A percentile compares a stretch with the other conserved stretches of the same genome.
Conservation (phyloP, 2,888 invertebrate species). For the Morinoia aosen region DNA sequence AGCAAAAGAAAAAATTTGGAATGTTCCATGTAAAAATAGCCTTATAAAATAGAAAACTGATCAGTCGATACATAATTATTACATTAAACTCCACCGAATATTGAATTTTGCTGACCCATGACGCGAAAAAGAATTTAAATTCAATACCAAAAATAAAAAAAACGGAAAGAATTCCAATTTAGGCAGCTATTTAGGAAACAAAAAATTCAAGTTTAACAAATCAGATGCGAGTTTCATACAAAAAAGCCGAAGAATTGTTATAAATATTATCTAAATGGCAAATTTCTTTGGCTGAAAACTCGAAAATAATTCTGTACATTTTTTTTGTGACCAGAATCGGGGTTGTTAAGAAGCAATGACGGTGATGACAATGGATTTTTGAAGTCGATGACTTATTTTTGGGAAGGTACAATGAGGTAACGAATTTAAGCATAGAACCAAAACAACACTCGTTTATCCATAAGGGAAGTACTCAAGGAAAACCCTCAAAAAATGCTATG, state of each 20-base stretch:
- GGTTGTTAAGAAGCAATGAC: background rate
- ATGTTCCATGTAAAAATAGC: background rate
- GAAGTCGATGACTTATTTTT: background rate
- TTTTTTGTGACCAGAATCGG: background rate
- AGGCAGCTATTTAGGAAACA: background rate
- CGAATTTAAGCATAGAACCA: background rate
- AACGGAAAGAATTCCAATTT: background rate
- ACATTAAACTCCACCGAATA: background rate
- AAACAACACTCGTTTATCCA: background rate
- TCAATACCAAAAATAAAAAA: background rate
- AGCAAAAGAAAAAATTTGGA: background rate
- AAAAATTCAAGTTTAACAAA: background rate
- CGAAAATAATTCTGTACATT: background rate
- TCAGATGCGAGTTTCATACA: background rate
- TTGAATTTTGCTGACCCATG: background rate
- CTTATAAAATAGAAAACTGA: background rate
- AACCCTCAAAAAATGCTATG: background rate
- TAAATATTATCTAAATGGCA: background rate
- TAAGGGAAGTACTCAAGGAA: background rate
- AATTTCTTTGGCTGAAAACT: background rate
- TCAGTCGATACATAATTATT: background rate
- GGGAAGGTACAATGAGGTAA: background rate
- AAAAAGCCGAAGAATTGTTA: background rate
- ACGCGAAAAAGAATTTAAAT: background rate
- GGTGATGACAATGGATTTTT: background rate